Base-by-base conservation (phyloP, 35 echinoderm and acorn worm genomes). In the Apostichopus parvimensis region DNA sequence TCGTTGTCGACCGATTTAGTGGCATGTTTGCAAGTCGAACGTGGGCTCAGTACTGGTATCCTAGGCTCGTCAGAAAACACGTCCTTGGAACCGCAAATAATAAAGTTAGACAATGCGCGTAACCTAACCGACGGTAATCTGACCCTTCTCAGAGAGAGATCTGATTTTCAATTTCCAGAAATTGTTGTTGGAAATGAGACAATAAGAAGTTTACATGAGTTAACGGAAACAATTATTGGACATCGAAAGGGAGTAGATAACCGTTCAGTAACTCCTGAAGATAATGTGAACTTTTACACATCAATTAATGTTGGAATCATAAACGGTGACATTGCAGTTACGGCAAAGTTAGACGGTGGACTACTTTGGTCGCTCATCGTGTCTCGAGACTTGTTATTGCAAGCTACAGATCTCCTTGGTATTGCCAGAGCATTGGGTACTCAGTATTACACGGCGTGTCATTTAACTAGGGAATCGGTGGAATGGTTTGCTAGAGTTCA, bases 231-330 rank as follows among this genome's bases (percentile, higher is more conserved):
- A 17, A 87, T 87, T 8, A 54, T 15, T 34, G 58, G 45, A 4
- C 85, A 87, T 71, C 54, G 85, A 13, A 17, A 62, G 12, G 15
- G 8, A 5, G 85, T 87, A 71, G 85, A 87, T 52, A 20, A 62
- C 8, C 59, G 64, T 1, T 23, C 10, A 21, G n/a, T 66, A 3
- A 23, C 24, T 8, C 85, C 85, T 9, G 85, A 87, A 28, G 57
- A 66, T 71, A 87, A 87, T 87, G 85, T 87, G 1, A 57, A 87
- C 58, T 87, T 87, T 66, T 87, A 87, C 15, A 87, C 85, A n/a
- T 22, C 8, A 23, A 87, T 87, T 12, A 87, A 66, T 66, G 14
- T 66, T 18, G 85, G 18, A 13, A 57, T 87, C 23, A 87, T 87
- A 87, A n/a, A 87, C 1, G 64, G 55, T 22, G 85, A 34, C 55